Evolutionary conservation across 2,888 invertebrate genomes (phyloP), one percentile per base, ranked within the genome.

Genomic region (Parnassius glacialis): DNA sequence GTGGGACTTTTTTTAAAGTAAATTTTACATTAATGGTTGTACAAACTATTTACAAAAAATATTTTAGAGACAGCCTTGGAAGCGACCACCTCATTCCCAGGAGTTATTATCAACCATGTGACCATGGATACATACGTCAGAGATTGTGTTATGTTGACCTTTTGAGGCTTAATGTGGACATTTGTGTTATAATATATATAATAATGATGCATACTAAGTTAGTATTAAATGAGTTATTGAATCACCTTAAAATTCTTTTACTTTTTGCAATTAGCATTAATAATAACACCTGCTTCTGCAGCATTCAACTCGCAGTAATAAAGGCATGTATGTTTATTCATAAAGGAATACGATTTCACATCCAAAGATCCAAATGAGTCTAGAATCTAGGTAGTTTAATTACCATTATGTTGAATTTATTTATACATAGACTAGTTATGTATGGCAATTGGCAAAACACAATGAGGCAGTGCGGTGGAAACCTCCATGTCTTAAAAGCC

Each of bases 131-230:
- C 13, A 48, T 20, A 16, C 20, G 50, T 50, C 9, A 7, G 20
- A 50, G 20, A 12, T 45, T n/a, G 3, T 12, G n/a, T 45, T n/a
- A 11, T 12, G n/a, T 45, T 25, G 16, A 11, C 59, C 59, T 34
- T 59, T 59, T 52, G 13, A 9, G 41, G 52, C 34, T 25, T 52
- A 52, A 47, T 59, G 59, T 47, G 45, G 12, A 44, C 59, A 52
- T 59, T 59, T 16, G n/a, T 47, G 47, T 45, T 52, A 45, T 52
- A 52, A n/a, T n/a, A n/a, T n/a, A n/a, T n/a, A 52, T 16, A 45
- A 12, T 9, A 7, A 3, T 34, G 52, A 3, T 20, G 51, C 20
- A 20, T 20, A 20, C 20, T 20, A 2, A 0, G 1, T 13, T 11
- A n/a, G n/a, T n/a, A n/a, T 9, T n/a, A 41, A 51, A 44, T 13